Conservation (phyloP, 1,140 invertebrate genomes). For the Popillia japonica region DNA sequence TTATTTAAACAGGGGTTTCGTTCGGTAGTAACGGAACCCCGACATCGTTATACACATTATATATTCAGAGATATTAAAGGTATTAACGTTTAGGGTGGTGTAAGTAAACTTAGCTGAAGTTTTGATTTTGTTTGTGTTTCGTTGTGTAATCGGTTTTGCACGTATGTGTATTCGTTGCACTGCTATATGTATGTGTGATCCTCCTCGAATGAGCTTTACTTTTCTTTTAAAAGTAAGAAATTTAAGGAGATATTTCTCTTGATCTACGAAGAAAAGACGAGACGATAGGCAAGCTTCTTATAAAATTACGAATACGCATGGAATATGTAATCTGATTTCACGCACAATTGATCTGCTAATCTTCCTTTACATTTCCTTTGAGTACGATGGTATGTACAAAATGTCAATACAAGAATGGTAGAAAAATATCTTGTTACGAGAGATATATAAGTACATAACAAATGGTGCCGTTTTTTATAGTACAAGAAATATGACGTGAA, state of each 20-base stretch:
- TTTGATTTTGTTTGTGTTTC: constrained; percentile 13
- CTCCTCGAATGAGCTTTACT: not conserved
- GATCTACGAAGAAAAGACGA: not conserved
- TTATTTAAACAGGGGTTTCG: constrained; percentile 31
- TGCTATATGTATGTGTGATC: not conserved
- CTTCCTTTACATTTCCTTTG: constrained; percentile 25
- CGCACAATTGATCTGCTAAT: constrained; percentile 31
- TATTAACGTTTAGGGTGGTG: constrained; percentile 28
- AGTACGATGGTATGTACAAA: not conserved
- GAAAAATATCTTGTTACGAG: constrained; percentile 27
- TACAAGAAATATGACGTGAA: too few species aligned
- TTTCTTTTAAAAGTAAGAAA: not conserved
- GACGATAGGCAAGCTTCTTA: constrained; percentile 13
- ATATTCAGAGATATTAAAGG: constrained; percentile 30
- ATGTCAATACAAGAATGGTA: not conserved
- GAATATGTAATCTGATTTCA: constrained; percentile 36
- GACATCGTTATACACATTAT: constrained; percentile 15
- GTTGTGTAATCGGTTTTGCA: constrained; percentile 30
- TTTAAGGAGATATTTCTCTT: constrained; percentile 8
- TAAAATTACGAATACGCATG: constrained; percentile 9
- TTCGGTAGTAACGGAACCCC: constrained; percentile 20
- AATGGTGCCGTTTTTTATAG: too few species aligned
- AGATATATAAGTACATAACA: too few species aligned
- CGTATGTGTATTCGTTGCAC: not conserved
- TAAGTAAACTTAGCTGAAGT: constrained; percentile 3